A percentile compares a stretch with the other conserved stretches of the same genome.
Evolutionary conservation across 2,888 invertebrate species (phyloP).

Genomic region (Spisula subtruncata): DNA sequence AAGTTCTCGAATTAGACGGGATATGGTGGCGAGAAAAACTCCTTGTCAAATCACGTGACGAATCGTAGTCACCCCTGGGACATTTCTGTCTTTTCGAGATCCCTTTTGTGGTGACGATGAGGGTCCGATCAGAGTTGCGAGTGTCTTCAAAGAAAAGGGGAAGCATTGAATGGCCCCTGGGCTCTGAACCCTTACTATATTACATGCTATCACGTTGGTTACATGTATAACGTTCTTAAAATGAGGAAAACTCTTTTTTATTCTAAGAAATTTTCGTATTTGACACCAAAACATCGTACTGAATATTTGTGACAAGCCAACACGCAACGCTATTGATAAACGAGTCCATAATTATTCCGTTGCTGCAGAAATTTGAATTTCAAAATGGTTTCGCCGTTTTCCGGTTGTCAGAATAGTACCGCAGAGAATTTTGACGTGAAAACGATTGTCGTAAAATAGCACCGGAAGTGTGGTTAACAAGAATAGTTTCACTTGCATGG

Average conservation of each 20-base stretch:
- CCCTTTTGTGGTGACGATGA: slow-evolving; percentile 24
- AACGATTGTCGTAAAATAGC: slow-evolving; percentile 67
- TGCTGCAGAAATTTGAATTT: slow-evolving; percentile 66
- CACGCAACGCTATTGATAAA: slow-evolving; percentile 66
- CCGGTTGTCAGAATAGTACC: slow-evolving; percentile 66
- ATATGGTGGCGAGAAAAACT: slow-evolving; percentile 29
- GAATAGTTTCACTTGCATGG: slow-evolving; percentile 57
- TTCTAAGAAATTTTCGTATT: slow-evolving; percentile 24
- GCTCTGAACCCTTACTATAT: background rate
- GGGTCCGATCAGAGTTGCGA: slow-evolving; percentile 24
- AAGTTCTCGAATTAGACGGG: slow-evolving; percentile 24
- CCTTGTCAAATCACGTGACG: slow-evolving; percentile 30
- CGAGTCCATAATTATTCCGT: slow-evolving; percentile 59
- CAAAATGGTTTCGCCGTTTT: slow-evolving; percentile 60
- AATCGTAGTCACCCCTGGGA: slow-evolving; percentile 16
- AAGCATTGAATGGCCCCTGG: background rate
- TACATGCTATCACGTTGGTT: background rate
- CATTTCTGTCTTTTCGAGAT: background rate
- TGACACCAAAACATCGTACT: slow-evolving; percentile 19
- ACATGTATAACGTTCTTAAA: background rate
- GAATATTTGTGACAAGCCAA: slow-evolving; percentile 49
- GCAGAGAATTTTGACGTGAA: slow-evolving; percentile 70
- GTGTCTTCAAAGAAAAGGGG: background rate
- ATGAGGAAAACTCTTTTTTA: background rate
- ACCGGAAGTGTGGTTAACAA: slow-evolving; percentile 62